A percentile compares a stretch with the other conserved stretches of the same genome.
Evolutionary conservation across 2,888 invertebrate species (phyloP).

Genomic region (Sclerodermus sp.): DNA sequence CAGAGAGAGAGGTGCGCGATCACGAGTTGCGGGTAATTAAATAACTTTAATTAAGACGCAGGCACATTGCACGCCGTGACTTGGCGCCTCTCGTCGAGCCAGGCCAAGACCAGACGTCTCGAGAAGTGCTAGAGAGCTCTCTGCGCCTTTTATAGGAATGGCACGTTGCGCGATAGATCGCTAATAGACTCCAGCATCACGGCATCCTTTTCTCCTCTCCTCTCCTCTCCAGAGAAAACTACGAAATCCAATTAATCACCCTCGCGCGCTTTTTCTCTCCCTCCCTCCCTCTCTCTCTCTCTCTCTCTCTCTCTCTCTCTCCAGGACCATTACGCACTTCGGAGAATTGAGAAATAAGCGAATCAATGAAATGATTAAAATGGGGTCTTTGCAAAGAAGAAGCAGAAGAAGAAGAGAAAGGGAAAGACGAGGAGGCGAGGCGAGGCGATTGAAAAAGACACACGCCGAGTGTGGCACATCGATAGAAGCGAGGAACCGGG

Average conservation of each 20-base stretch:
- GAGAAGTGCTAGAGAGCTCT: not conserved
- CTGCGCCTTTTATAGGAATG: not conserved
- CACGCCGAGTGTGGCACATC: no score
- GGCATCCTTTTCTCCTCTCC: not conserved
- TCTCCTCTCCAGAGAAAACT: not conserved
- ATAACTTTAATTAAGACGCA: constrained; percentile 31
- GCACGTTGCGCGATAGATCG: not conserved
- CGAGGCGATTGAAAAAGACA: no score
- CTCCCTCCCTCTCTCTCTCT: constrained; percentile 8
- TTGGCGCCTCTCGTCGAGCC: constrained; percentile 19
- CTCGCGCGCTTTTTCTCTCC: constrained; percentile 7
- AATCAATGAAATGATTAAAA: no score
- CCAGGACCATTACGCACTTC: no score
- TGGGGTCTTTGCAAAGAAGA: constrained; percentile 12
- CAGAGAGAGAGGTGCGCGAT: constrained; percentile 14
- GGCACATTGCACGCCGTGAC: constrained; percentile 27
- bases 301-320: constrained; percentile 4
- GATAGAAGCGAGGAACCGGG: no score
- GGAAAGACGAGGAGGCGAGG: no score
- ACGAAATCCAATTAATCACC: not conserved
- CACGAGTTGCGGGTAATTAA: constrained; percentile 30
- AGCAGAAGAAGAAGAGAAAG: constrained; percentile 13
- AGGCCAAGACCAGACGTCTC: not conserved
- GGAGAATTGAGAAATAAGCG: no score
- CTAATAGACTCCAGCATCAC: not conserved